Base-by-base conservation (phyloP, 2,113 vertebrate species). In the Synodontis membranacea region DNA sequence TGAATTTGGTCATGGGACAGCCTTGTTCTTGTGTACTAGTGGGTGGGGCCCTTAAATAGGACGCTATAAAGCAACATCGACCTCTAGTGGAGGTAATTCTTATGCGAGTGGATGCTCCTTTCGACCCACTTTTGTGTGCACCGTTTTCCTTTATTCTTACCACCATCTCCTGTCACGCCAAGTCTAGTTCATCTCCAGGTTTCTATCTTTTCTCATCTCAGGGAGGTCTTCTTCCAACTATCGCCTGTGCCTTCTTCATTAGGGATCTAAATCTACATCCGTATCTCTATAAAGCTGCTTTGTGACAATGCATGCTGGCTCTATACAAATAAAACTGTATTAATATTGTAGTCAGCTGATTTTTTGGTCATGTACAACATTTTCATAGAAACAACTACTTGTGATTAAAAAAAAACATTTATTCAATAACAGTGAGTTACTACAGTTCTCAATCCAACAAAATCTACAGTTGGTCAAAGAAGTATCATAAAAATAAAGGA, bases 341-440 rank as follows among this genome's bases (percentile, higher is more conserved):
- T 50, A 48, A 48, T 19, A 48, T 7, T 75, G 14, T 46, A 2
- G 42, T 72, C 37, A 23, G 68, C 68, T 72, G 37, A 74, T 74
- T 74, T 46, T 74, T 74, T 46, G 14, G 21, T 28, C 5, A 3
- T 76, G 28, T 25, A 76, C 9, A 80, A 80, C 21, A 37, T 10
- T 1, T 34, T 54, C 48, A 42, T 0, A 54, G 7, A 82, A 75
- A 60, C 85, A 74, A 14, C 31, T 25, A 46, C 80, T 80, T 83
- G 94, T 94, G 94, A 92, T 87, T 86, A 86, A 90, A 86, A 46
- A 21, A 84, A 88, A 87, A 88, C 80, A 88, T 95, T 93, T 94
- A 94, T 94, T 95, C 90, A 89, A 82, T 91, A 85, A 92, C 88
- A 75, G 93, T 94, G 93, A 92, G 91, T 89, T 93, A 93, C 90